These are phyloP conservation scores for Rhinella marina DNA, from an alignment of 2,797 vertebrate genomes.

Conservation along the genomic window DNA sequence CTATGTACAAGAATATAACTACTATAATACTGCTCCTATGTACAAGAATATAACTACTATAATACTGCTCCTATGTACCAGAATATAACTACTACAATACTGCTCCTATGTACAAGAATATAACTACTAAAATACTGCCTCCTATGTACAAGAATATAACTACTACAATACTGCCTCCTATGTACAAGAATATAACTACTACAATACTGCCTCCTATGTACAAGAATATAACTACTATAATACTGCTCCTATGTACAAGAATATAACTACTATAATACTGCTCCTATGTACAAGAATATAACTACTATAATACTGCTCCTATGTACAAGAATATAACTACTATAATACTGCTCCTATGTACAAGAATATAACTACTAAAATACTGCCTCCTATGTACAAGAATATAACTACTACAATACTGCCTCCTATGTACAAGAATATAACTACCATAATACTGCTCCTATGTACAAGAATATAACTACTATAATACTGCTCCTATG, in stretches of 20 bases:
- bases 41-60: background rate
- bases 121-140: slow-evolving; percentile 17
- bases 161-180: background rate
- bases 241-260: background rate
- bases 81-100: slow-evolving; percentile 18
- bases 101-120: background rate
- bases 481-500: too few relatives aligned
- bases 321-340: slow-evolving; percentile 15
- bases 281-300: background rate
- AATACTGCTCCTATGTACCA: background rate
- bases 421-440: background rate
- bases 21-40: slow-evolving; percentile 8
- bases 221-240: slow-evolving; percentile 8
- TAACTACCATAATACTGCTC: background rate
- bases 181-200: slow-evolving; percentile 9
- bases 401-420: slow-evolving; percentile 10
- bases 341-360: background rate
- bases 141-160: slow-evolving; percentile 7
- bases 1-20: background rate
- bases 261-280: background rate
- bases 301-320: background rate
- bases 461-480: slow-evolving; percentile 1
- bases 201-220: background rate
- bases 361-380: background rate
- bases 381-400: background rate